Evolutionary conservation across 2,113 vertebrate species (phyloP).

Genomic region (Cyprinus carpio): DNA sequence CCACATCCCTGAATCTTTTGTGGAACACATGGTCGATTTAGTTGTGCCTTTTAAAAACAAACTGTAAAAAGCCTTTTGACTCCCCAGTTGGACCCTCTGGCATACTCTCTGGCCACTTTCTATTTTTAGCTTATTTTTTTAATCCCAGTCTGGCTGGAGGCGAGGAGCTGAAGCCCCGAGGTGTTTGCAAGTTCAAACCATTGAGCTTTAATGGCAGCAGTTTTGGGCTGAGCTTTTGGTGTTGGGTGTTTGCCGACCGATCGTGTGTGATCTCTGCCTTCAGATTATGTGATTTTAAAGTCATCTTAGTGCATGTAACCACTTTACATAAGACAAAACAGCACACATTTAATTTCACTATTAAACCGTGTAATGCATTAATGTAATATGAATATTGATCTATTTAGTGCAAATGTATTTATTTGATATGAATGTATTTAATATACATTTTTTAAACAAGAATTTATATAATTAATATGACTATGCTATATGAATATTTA

Average conservation of each 20-base stretch:
- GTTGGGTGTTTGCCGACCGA: not conserved
- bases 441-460: too few relatives aligned
- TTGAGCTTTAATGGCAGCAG: not conserved
- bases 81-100: slow-evolving; percentile 13
- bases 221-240: not conserved
- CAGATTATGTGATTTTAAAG: not conserved
- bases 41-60: slow-evolving; percentile 11
- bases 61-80: not conserved
- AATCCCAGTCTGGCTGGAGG: slow-evolving; percentile 6
- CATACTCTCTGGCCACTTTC: not conserved
- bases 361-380: too few relatives aligned
- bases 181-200: not conserved
- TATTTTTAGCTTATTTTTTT: too few relatives aligned
- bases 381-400: too few relatives aligned
- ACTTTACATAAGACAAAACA: not conserved
- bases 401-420: too few relatives aligned
- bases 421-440: too few relatives aligned
- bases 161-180: not conserved
- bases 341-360: not conserved
- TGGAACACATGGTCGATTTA: not conserved
- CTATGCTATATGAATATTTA: too few relatives aligned
- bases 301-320: not conserved
- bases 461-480: too few relatives aligned
- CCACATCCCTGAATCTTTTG: slow-evolving; percentile 2
- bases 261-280: not conserved